Base-by-base conservation (phyloP, 2,113 vertebrate genomes). In the Dromas ardeola region DNA sequence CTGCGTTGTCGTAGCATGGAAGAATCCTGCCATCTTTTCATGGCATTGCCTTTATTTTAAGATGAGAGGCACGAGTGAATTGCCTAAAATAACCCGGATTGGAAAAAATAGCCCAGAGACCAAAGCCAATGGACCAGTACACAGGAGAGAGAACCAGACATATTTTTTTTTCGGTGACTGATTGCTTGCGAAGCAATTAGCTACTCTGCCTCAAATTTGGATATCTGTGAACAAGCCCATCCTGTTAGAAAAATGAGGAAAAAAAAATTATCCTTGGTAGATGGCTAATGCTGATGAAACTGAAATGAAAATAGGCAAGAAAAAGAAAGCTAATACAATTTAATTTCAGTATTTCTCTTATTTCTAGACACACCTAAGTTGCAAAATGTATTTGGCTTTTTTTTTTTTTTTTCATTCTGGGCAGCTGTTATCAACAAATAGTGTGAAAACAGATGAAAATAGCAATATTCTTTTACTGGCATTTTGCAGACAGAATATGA, bases 261-360 rank as follows among this genome's bases (percentile, higher is more conserved):
- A 81, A 81, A 22, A 5, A 45, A 20, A 42, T 47, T 36, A 15
- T 45, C 43, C 29, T 38, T 84, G 47, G 9, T 49, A 81, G 42
- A 1, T 3, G 3, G 23, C 15, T 36, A 78, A 7, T 0, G 0
- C 25, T 70, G 21, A 30, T 36, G 17, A 62, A 55, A 79, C 17
- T 10, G 49, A 81, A 84, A 70, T 65, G 40, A 71, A 80, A 67
- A 56, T 2, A 62, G 32, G 15, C 30, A 91, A 40, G 36, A 43
- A 47, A 79, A 79, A 83, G 18, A 70, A 83, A 90, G 47, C 2
- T 4, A 81, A 52, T 65, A 3, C 17, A 52, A 82, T n/a, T 78
- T 43, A 42, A 69, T 71, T 29, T 88, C 65, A 58, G 10, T 30
- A 36, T 70, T 74, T 65, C 16, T 70, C 49, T 56, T 58, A 27